Evolutionary conservation across 2,113 vertebrate genomes (phyloP).

Genomic region (Gasterosteus nipponicus): DNA sequence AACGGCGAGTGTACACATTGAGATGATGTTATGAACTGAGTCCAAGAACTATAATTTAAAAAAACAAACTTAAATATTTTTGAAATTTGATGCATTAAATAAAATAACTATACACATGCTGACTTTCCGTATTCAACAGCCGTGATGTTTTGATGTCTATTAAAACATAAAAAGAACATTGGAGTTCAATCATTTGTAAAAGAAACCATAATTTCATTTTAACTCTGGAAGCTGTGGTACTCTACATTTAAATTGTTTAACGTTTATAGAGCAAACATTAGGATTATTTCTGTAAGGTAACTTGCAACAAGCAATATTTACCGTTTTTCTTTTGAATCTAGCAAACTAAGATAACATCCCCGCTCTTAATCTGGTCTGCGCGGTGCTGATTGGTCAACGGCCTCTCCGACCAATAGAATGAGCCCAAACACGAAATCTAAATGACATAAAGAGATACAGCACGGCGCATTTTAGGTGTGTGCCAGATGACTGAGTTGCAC

Average conservation of each 20-base stretch:
- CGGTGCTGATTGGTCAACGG: background rate
- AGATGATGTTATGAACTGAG: background rate
- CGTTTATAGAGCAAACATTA: background rate
- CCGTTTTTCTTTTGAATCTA: background rate
- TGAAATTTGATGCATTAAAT: background rate
- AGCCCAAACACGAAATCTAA: background rate
- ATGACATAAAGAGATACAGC: background rate
- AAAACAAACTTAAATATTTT: background rate
- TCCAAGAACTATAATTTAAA: background rate
- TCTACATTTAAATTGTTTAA: background rate
- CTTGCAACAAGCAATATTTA: background rate
- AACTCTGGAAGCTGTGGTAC: background rate
- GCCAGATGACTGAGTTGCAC: background rate
- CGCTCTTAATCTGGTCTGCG: background rate
- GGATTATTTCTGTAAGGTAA: background rate
- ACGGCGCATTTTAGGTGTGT: background rate
- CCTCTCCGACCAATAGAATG: background rate
- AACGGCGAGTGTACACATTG: conserved; percentile 7
- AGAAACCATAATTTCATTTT: background rate
- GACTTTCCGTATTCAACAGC: background rate
- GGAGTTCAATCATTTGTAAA: background rate
- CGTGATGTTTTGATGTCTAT: too few species aligned
- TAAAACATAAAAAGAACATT: background rate
- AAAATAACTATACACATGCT: background rate
- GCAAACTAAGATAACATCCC: background rate